Conservation (phyloP, 1,140 invertebrate species). For the Bombus haemorrhoidalis region DNA sequence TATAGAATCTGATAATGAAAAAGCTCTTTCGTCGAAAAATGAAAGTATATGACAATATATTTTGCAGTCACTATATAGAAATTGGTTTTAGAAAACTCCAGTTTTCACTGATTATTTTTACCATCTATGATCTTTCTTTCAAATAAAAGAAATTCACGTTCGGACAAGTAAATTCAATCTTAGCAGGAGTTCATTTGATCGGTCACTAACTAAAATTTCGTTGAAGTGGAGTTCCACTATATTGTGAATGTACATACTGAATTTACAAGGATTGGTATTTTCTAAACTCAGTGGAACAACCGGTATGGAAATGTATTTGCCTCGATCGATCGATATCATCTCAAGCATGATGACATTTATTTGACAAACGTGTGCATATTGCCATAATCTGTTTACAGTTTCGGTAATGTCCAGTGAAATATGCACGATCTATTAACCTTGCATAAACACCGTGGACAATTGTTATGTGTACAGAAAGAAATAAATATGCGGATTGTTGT, state of each 20-base stretch:
- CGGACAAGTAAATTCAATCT: too few species aligned
- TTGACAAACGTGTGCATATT: background rate
- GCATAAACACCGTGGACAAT: background rate
- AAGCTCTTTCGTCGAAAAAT: too few species aligned
- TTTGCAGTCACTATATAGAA: too few species aligned
- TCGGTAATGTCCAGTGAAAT: constrained; percentile 7
- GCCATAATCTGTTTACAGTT: constrained; percentile 20
- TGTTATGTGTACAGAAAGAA: background rate
- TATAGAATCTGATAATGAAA: too few species aligned
- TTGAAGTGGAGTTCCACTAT: background rate
- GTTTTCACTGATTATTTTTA: too few species aligned
- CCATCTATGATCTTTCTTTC: too few species aligned
- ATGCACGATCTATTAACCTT: background rate
- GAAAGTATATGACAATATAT: too few species aligned
- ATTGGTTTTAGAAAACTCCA: too few species aligned
- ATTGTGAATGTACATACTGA: background rate
- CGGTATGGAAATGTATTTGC: too few species aligned
- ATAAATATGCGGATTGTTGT: constrained; percentile 10
- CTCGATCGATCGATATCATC: constrained; percentile 1
- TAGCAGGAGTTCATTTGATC: too few species aligned
- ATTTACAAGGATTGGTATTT: background rate
- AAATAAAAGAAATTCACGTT: too few species aligned
- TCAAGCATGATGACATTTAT: constrained; percentile 15
- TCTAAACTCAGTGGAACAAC: background rate
- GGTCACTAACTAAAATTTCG: background rate